phyloP scores from a whole-genome alignment of 2,888 invertebrate genomes.

The Aethes cnicana region DNA sequence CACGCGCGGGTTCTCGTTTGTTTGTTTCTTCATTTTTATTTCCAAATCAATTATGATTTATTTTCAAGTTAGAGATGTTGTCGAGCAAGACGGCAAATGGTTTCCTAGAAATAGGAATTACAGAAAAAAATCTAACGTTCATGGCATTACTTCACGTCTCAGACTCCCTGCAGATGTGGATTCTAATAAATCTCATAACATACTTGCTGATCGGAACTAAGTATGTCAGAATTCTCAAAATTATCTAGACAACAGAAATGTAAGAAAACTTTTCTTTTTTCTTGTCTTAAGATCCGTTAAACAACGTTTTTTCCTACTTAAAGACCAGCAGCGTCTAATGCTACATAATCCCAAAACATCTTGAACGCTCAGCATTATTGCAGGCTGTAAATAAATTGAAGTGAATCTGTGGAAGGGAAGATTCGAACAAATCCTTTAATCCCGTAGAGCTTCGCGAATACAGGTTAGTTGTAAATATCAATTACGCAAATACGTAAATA shows the following conservation, averaged over 20 bases:
- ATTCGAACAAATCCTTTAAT: constrained; percentile 78
- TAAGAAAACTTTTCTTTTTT: constrained; percentile 1
- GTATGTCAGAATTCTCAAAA: too few species aligned
- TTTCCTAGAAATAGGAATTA: neutral
- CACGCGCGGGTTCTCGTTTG: constrained; percentile 67
- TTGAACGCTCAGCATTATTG: constrained; percentile 52
- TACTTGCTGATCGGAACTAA: too few species aligned
- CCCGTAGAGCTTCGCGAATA: constrained; percentile 69
- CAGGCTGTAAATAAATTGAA: constrained; percentile 70
- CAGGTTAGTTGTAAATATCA: constrained; percentile 82
- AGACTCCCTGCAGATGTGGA: too few species aligned
- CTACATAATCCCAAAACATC: constrained; percentile 41
- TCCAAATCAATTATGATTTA: constrained; percentile 33
- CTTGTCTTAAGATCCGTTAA: neutral
- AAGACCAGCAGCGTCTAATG: constrained; percentile 18
- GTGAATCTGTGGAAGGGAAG: constrained; percentile 66
- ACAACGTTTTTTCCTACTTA: neutral
- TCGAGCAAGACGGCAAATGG: neutral
- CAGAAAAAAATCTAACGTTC: too few species aligned
- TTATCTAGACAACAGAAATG: too few species aligned
- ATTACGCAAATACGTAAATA: constrained; percentile 80
- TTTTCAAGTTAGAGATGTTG: constrained; percentile 4
- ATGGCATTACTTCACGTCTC: too few species aligned
- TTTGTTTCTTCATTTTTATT: constrained; percentile 69
- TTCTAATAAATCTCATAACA: too few species aligned